Evolutionary conservation across 2,113 vertebrate genomes (phyloP).

Genomic region (Otocyon megalotis): DNA sequence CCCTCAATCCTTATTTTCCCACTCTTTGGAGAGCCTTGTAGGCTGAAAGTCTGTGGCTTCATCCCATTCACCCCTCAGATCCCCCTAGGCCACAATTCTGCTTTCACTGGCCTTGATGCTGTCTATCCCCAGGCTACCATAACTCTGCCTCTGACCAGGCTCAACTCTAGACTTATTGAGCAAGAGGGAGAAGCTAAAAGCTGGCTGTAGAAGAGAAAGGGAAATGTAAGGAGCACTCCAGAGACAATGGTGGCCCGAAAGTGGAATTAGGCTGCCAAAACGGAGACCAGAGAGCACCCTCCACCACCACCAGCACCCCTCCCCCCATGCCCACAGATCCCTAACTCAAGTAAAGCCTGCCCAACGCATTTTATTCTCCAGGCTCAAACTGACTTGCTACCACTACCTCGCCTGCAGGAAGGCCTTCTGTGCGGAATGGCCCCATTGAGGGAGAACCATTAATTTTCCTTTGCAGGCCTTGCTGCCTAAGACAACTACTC

Average conservation of each 20-base stretch:
- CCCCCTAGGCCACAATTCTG: neutral
- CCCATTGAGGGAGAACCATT: neutral
- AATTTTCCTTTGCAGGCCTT: conserved; percentile 4
- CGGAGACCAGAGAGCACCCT: neutral
- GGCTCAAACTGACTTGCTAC: neutral
- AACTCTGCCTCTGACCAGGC: conserved; percentile 10
- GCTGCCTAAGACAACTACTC: neutral
- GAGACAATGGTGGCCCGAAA: conserved; percentile 10
- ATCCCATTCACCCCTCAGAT: neutral
- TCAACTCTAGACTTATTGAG: neutral
- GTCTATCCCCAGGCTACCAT: conserved; percentile 4
- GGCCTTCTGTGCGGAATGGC: neutral
- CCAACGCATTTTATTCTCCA: neutral
- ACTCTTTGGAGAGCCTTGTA: neutral
- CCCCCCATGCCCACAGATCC: neutral
- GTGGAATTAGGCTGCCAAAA: conserved; percentile 41
- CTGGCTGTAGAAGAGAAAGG: neutral
- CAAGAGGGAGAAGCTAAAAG: conserved; percentile 52
- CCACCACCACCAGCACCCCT: too few relatives aligned
- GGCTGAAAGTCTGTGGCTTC: neutral
- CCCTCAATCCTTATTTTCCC: neutral
- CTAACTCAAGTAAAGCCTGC: conserved; percentile 31
- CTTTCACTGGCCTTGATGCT: neutral
- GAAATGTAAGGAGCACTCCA: conserved; percentile 5
- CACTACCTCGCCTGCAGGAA: neutral